phyloP scores from a whole-genome alignment of 2,113 vertebrate genomes.

The Dipodomys merriami region DNA sequence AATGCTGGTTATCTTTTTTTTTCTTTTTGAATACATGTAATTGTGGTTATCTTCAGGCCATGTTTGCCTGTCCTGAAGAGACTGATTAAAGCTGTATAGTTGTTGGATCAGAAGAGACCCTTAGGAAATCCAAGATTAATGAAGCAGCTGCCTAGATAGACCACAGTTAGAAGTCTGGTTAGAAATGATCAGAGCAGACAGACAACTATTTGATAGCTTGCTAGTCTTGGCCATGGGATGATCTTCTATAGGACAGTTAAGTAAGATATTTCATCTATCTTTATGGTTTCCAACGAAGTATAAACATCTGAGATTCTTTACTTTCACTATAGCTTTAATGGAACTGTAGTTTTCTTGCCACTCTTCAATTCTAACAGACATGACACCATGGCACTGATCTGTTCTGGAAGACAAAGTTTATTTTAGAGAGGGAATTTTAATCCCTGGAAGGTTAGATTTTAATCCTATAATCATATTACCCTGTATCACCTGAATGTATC shows the following conservation, averaged over 20 bases:
- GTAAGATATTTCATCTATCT: background rate
- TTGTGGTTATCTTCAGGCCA: background rate
- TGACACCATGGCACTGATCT: background rate
- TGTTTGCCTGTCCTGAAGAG: background rate
- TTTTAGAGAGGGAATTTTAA: background rate
- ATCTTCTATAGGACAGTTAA: background rate
- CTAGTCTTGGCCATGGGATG: background rate
- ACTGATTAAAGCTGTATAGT: rapidly evolving
- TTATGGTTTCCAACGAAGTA: background rate
- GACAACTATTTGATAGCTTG: background rate
- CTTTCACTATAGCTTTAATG: background rate
- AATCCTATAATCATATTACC: background rate
- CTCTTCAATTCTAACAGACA: background rate
- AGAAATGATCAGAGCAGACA: background rate
- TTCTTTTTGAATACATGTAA: background rate
- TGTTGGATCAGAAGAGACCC: no score
- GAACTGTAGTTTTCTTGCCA: background rate
- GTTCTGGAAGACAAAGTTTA: background rate
- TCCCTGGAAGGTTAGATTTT: background rate
- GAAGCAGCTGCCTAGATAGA: background rate
- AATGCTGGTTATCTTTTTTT: no score
- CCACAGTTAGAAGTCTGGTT: background rate
- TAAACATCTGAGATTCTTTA: background rate
- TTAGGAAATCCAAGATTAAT: background rate
- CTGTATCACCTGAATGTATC: background rate